Conservation (phyloP, 1,140 invertebrate species). For the Propsilocerus akamusi region DNA sequence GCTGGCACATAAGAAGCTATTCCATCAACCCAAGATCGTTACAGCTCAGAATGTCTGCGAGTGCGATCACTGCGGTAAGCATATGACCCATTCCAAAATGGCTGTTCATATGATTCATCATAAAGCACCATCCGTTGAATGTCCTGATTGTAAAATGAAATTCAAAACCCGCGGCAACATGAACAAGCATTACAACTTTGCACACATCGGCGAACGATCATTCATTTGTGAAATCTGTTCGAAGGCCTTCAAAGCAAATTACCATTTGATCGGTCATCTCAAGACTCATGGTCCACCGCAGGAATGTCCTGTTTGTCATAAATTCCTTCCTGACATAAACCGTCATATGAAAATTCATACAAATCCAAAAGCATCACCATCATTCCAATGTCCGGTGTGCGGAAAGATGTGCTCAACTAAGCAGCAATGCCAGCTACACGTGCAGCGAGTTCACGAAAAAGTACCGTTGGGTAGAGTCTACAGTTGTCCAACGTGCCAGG, state of each 20-base stretch:
- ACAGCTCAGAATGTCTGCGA: too few relatives aligned
- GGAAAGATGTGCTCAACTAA: neutral
- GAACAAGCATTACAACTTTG: neutral
- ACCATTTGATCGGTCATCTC: neutral
- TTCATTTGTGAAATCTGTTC: neutral
- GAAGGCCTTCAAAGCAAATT: neutral
- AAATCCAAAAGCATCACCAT: neutral
- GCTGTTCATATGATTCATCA: too few relatives aligned
- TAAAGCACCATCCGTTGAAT: too few relatives aligned
- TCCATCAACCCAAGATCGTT: too few relatives aligned
- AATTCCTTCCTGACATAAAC: neutral
- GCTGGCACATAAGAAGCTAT: too few relatives aligned
- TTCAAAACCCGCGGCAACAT: neutral
- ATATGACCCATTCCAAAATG: too few relatives aligned
- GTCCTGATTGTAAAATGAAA: neutral
- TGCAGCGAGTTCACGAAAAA: neutral
- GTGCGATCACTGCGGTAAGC: too few relatives aligned
- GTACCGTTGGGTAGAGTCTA: neutral
- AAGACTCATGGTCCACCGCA: neutral
- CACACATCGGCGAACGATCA: neutral
- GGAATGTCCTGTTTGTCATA: neutral
- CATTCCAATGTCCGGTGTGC: neutral
- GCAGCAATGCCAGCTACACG: neutral
- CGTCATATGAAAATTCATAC: neutral
- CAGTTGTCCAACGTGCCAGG: neutral